phyloP scores from a whole-genome alignment of 2,797 vertebrate species.

The Glossophaga mutica region DNA sequence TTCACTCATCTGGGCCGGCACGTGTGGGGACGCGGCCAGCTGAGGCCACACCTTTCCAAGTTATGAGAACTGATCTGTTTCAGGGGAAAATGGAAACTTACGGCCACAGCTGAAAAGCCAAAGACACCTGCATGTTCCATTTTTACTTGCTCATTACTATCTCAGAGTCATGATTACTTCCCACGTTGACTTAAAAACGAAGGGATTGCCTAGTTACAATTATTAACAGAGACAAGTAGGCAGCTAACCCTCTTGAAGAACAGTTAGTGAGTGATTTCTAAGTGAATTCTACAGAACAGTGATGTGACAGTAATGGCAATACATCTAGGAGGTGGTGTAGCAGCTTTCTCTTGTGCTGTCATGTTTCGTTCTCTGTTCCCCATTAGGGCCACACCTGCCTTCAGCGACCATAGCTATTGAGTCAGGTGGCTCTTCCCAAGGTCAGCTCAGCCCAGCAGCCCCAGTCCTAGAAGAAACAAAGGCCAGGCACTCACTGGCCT shows the following conservation, averaged over 20 bases:
- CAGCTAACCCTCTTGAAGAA: not conserved
- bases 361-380: not conserved
- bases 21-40: not conserved
- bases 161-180: not conserved
- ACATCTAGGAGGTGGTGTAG: not conserved
- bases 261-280: not conserved
- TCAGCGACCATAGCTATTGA: not conserved
- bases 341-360: fast-evolving
- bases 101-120: not conserved
- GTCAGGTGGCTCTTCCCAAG: not conserved
- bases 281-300: not conserved
- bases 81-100: not conserved
- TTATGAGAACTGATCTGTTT: not conserved
- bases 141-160: not conserved
- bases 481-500: not conserved
- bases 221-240: not conserved
- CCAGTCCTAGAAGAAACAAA: not conserved
- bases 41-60: not conserved
- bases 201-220: not conserved
- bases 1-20: not conserved
- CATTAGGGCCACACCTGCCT: not conserved
- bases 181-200: not conserved
- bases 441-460: not conserved
- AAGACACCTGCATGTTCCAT: not conserved
- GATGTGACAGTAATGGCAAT: not conserved